Base-by-base conservation (phyloP, 2,113 vertebrate species). In the Dipodomys stephensi region DNA sequence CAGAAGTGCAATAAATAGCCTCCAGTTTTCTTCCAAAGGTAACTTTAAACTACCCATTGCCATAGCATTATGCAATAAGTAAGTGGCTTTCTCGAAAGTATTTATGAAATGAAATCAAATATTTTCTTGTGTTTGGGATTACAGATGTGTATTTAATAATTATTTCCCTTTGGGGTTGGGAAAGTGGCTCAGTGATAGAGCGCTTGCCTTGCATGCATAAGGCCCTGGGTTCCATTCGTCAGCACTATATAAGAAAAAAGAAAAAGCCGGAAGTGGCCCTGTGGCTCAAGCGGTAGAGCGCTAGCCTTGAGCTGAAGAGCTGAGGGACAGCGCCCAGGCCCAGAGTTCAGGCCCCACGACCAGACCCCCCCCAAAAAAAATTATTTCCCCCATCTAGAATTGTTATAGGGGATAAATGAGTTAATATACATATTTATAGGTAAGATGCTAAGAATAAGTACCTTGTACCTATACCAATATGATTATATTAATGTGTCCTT, bases 1-100 rank as follows among this genome's bases (percentile, higher is more conserved):
- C 90, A 99, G 99, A 95, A 99, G 99, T 97, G 99, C 99, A 96
- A 98, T 99, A 98, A 99, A 99, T 94, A 99, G 98, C 91, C 98
- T 99, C 84, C 99, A 99, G 97, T 99, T 99, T 97, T 98, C 97
- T 83, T 96, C 98, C 62, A 98, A 98, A 98, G 99, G 99, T 99
- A 96, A 97, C 18, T 88, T 6, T 88, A 64, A 25, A 91, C 80
- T 74, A 80, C 57, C 69, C n/a, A 81, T 32, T 83, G 46, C 57
- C 62, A 39, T 1, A 62, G 19, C 7, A 32, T 46, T 71, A 16
- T 74, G 53, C 53, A 16, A 2, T 65, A 49, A 18, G 23, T 92
- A 9, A 79, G 64, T 79, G 13, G 44, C 60, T 80, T 87, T 77
- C 65, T 93, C 4, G 78, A 64, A 49, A 74, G 35, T 49, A 71